These are phyloP conservation scores for Ectobius pallidus DNA, from an alignment of 2,888 invertebrate genomes.

Conservation along the genomic window DNA sequence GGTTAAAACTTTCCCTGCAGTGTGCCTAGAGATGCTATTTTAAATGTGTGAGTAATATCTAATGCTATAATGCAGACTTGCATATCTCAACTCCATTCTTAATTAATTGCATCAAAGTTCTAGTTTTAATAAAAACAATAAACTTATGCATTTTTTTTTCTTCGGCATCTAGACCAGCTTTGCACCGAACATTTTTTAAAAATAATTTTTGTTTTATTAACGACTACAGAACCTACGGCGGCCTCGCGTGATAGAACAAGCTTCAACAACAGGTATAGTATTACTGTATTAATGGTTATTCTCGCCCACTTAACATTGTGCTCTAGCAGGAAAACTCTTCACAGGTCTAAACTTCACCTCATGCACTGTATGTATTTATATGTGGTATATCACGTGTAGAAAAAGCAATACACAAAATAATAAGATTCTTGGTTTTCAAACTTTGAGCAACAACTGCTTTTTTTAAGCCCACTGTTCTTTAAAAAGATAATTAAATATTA, in stretches of 20 bases:
- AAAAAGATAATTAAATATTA: constrained; percentile 26
- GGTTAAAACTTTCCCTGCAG: constrained; percentile 30
- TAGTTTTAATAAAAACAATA: constrained; percentile 36
- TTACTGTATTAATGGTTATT: constrained; percentile 28
- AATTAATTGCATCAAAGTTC: constrained; percentile 31
- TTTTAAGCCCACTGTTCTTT: constrained; percentile 35
- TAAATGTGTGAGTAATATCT: constrained; percentile 15
- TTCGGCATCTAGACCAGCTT: constrained; percentile 41
- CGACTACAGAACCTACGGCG: constrained; percentile 28
- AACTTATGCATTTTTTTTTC: constrained; percentile 23
- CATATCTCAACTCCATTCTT: constrained; percentile 29
- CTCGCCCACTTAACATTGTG: constrained; percentile 33
- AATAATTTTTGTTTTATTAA: constrained; percentile 12
- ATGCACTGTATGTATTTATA: constrained; percentile 32
- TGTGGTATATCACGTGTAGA: constrained; percentile 27
- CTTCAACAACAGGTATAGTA: constrained; percentile 35
- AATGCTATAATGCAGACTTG: constrained; percentile 23
- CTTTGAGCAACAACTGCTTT: constrained; percentile 38
- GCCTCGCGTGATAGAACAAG: constrained; percentile 26
- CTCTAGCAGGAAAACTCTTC: constrained; percentile 35
- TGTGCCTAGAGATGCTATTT: constrained; percentile 20
- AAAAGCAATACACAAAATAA: constrained; percentile 37
- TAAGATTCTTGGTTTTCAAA: constrained; percentile 33
- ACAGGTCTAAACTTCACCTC: constrained; percentile 33
- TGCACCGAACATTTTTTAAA: constrained; percentile 36